Conservation (phyloP, 2,888 invertebrate genomes). For the Mayetiola destructor region DNA sequence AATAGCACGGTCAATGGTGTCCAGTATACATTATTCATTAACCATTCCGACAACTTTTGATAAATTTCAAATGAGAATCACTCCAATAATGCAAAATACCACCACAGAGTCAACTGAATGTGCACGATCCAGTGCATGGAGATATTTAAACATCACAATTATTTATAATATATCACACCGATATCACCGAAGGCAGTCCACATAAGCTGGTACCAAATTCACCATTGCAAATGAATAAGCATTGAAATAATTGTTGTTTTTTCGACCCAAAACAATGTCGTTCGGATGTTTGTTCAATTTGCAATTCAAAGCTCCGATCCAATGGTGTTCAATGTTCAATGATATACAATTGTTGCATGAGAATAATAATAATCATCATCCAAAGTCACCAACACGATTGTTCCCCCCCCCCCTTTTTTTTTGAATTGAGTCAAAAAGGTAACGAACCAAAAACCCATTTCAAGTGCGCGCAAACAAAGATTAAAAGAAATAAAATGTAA, state of each 20-base stretch:
- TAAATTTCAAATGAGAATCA: not conserved
- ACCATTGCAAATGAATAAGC: conserved; percentile 7
- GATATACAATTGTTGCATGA: too few relatives aligned
- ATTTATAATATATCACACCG: not conserved
- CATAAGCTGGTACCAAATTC: too few relatives aligned
- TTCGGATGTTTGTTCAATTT: too few relatives aligned
- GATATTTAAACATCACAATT: conserved; percentile 9
- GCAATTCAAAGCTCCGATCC: too few relatives aligned
- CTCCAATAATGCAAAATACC: not conserved
- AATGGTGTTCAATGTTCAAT: too few relatives aligned
- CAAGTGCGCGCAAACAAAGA: too few relatives aligned
- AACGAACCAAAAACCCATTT: not conserved
- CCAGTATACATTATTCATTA: not conserved
- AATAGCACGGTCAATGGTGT: not conserved
- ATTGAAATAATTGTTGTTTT: not conserved
- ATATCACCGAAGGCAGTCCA: too few relatives aligned
- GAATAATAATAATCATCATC: too few relatives aligned
- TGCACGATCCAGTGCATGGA: not conserved
- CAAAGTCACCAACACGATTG: too few relatives aligned
- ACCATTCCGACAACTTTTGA: not conserved
- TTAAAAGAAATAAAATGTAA: too few relatives aligned
- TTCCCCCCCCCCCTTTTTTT: too few relatives aligned
- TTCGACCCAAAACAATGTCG: not conserved
- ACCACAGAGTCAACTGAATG: not conserved
- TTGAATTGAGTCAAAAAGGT: not conserved